Base-by-base conservation (phyloP, 2,113 vertebrate genomes). In the Silurus asotus region DNA sequence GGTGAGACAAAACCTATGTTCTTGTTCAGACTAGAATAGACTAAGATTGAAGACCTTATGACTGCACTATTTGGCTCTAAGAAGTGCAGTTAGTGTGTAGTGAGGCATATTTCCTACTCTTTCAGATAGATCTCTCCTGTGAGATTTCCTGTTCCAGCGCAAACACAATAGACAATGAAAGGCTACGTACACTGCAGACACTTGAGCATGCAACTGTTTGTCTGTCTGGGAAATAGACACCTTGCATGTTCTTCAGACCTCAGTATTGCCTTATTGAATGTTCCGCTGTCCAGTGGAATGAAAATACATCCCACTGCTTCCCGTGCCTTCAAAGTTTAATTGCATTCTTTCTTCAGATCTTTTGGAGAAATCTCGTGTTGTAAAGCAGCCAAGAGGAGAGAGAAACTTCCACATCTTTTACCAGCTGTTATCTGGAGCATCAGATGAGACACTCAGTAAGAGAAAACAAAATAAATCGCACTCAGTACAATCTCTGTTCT, bases 351-450 rank as follows among this genome's bases (percentile, higher is more conserved):
- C 89, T 28, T 49, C 64, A 99, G 98, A 99, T 95, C 96, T 99
- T 23, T 92, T 99, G 65, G 98, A 99, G 94, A 99, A 99, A 88
- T 97, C 96, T 56, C 95, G 98, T 65, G 98, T 99, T 86, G 97
- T 99, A 51, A 99, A 98, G 88, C 98, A 99, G 92, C 97, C 97
- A 6, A 93, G 97, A 91, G 97, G 96, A n/a, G 98, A 99, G 94
- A 96, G 98, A 92, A 99, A 99, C 92, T 99, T 99, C 92, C 98
- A 99, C 84, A 86, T 99, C 92, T 99, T 99, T 92, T 99, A 99
- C 91, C 98, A 99, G 93, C 96, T 99, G 83, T 88, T 99, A 88
- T 98, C 98, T 23, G 98, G 98, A 78, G 97, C 96, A 70, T 97
- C 98, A 0, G 96, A 99, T 77, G 97, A 97, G 85, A 95, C 97